These are phyloP conservation scores for Hyalella azteca DNA, from an alignment of 2,888 invertebrate genomes.

Conservation along the genomic window DNA sequence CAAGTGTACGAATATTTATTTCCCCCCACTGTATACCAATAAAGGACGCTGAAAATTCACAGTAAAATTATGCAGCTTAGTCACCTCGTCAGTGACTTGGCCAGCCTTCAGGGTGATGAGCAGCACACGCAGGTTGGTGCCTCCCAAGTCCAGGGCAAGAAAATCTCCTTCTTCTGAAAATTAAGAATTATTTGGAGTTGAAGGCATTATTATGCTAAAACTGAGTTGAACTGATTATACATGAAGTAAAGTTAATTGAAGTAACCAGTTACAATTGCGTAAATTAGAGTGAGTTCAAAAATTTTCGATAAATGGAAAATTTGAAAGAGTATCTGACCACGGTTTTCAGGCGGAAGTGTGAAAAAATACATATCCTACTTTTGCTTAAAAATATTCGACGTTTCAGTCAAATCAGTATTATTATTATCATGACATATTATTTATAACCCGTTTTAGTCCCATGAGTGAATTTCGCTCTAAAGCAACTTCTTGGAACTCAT, in stretches of 20 bases:
- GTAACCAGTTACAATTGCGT: background rate
- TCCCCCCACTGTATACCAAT: too few species aligned
- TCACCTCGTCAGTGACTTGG: conserved; percentile 67
- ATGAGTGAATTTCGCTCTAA: too few species aligned
- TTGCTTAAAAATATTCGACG: too few species aligned
- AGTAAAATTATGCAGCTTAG: too few species aligned
- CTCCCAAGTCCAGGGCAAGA: conserved; percentile 80
- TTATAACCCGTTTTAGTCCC: too few species aligned
- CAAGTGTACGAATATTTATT: too few species aligned
- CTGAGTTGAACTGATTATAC: background rate
- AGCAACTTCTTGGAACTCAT: too few species aligned
- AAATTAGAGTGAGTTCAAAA: background rate
- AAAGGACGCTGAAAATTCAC: too few species aligned
- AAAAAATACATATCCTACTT: too few species aligned
- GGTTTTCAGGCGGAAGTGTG: too few species aligned
- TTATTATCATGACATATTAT: too few species aligned
- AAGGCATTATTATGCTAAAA: background rate
- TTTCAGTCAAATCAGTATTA: too few species aligned
- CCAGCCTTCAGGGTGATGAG: conserved; percentile 70
- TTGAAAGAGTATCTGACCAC: background rate
- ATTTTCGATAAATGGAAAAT: background rate
- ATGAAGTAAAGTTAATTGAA: background rate
- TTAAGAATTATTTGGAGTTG: background rate
- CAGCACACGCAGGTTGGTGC: conserved; percentile 80
- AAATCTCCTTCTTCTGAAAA: conserved; percentile 73